Evolutionary conservation across 2,888 invertebrate genomes (phyloP), one percentile per base, ranked within the genome.

Genomic region (Druceiella hillmani): DNA sequence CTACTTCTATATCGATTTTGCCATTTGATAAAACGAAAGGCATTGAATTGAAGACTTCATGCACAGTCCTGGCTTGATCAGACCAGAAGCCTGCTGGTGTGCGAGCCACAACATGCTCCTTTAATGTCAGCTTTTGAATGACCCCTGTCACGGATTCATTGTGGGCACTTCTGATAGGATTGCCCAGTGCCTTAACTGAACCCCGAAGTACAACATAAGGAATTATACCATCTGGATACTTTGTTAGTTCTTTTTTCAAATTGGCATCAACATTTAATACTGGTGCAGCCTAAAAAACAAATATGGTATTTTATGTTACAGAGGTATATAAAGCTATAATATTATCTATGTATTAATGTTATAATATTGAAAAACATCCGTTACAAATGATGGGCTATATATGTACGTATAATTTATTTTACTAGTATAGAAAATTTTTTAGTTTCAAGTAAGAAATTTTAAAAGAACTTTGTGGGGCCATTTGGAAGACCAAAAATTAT

Each of bases 81-180:
- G 85, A 81, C 89, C 89, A 89, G 62, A 87, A 88, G 3, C 89
- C 89, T n/a, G 85, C 81, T 3, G 84, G 81, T 17, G 81, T 85
- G 51, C 88, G 72, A n/a, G 87, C 83, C 45, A 87, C 78, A 3
- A 86, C 81, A 69, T 88, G 88, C 62, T 89, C 88, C 54, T 85
- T 85, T 48, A 88, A 78, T 52, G 83, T 82, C 34, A 89, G 70
- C 49, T 84, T 79, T 56, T 89, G 88, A 27, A 90, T 66, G 4
- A 89, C 89, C 26, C 89, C 89, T 13, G 79, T 79, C 3, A 87
- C 76, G 36, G 77, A 73, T 36, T 79, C 78, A 54, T 84, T 81
- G 58, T 84, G 80, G 49, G 78, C 76, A 60, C 88, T 87, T 36
- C 74, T 74, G 43, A 90, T 79, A 2, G 88, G 83, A 47, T 75